Conservation (phyloP, 2,113 vertebrate genomes). For the Bufo gargarizans region DNA sequence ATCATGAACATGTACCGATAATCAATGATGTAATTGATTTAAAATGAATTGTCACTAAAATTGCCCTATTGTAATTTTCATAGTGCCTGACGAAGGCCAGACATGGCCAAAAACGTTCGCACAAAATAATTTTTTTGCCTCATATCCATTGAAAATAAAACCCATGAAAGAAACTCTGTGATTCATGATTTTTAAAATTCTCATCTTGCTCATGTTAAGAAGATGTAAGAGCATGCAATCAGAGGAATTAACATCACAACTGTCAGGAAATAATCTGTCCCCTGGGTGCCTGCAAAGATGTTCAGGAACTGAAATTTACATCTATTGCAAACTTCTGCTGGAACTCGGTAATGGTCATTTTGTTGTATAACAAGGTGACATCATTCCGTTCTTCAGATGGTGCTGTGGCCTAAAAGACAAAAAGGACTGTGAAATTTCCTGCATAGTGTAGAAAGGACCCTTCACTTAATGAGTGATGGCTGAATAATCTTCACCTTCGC, state of each 20-base stretch:
- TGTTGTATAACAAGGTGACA: conserved; percentile 90
- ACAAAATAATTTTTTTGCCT: too few species aligned
- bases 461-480: neutral
- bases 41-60: too few species aligned
- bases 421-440: neutral
- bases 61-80: too few species aligned
- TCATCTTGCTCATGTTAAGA: neutral
- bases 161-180: too few species aligned
- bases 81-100: too few species aligned
- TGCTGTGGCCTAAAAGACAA: conserved; percentile 80
- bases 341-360: conserved; percentile 85
- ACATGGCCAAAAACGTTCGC: too few species aligned
- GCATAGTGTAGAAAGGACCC: neutral
- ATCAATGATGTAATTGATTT: too few species aligned
- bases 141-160: too few species aligned
- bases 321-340: conserved; percentile 83
- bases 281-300: neutral
- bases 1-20: too few species aligned
- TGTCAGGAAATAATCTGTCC: neutral
- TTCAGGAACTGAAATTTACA: conserved; percentile 70
- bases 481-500: conserved; percentile 82
- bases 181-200: too few species aligned
- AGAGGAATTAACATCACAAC: neutral
- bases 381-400: conserved; percentile 92
- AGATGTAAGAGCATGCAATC: neutral